phyloP scores from a whole-genome alignment of 1,140 invertebrate species.

The Nixonia krombeini region DNA sequence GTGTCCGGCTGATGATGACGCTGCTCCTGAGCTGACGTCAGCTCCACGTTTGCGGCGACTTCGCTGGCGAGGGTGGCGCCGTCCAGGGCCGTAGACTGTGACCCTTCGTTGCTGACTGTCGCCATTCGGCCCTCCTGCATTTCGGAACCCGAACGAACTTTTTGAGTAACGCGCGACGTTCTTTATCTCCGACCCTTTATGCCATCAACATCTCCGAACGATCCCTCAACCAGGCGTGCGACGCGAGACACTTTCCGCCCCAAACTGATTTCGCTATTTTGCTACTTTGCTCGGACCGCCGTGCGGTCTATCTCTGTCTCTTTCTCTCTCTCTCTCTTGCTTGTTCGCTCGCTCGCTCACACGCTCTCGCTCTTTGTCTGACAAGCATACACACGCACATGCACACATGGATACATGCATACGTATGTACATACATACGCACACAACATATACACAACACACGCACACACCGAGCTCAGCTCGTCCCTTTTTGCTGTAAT shows the following conservation, averaged over 20 bases:
- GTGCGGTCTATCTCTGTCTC: conserved; percentile 4
- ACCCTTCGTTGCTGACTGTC: conserved; percentile 38
- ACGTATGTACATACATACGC: no score
- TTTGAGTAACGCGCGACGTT: conserved; percentile 3
- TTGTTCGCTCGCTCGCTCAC: conserved; percentile 9
- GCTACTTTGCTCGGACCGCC: neutral
- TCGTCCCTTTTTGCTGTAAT: neutral
- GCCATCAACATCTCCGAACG: conserved; percentile 2
- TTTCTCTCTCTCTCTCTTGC: conserved; percentile 8
- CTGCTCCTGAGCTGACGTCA: conserved; percentile 20
- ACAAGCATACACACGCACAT: neutral
- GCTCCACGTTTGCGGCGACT: conserved; percentile 14
- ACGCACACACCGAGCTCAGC: conserved; percentile 3
- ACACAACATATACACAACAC: conserved; percentile 41
- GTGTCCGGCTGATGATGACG: conserved; percentile 1
- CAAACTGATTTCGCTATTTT: neutral
- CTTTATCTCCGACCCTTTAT: conserved; percentile 1
- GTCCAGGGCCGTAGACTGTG: conserved; percentile 45
- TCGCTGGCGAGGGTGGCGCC: conserved; percentile 17
- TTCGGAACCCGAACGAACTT: conserved; percentile 22
- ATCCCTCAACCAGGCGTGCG: no score
- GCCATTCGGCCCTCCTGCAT: conserved; percentile 65
- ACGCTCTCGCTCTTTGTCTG: conserved; percentile 12
- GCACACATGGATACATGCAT: no score
- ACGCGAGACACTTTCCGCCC: conserved; percentile 7